Evolutionary conservation across 2,797 vertebrate species (phyloP).

Genomic region (Otus scops): DNA sequence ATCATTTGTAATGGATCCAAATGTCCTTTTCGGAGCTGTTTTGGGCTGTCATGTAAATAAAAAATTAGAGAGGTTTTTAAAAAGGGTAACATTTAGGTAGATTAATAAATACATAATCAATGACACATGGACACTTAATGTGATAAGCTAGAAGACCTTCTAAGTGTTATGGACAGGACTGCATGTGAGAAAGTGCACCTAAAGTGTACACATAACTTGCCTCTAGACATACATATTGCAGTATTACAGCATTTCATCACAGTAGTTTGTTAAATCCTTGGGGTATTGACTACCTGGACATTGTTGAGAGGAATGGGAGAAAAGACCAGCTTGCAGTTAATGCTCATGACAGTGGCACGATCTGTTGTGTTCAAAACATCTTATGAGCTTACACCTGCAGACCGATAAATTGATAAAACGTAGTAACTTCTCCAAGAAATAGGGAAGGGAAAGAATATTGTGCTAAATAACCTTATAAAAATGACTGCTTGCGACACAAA

Average conservation of each 20-base stretch:
- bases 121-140: not conserved
- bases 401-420: not conserved
- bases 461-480: not conserved
- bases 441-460: not conserved
- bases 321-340: not conserved
- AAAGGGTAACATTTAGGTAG: not conserved
- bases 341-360: accelerated
- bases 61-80: constrained; percentile 39
- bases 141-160: not conserved
- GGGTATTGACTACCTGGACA: not conserved
- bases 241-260: not conserved
- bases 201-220: not conserved
- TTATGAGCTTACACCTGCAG: not conserved
- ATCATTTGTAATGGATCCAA: constrained; percentile 74
- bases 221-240: not conserved
- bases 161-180: not conserved
- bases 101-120: not conserved
- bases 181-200: not conserved
- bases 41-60: constrained; percentile 68
- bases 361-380: not conserved
- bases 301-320: not conserved
- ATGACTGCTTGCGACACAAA: not conserved
- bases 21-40: constrained; percentile 71
- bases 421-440: not conserved
- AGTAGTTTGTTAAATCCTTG: not conserved